Evolutionary conservation across 2,888 invertebrate species (phyloP).

Genomic region (Agelastica alni): DNA sequence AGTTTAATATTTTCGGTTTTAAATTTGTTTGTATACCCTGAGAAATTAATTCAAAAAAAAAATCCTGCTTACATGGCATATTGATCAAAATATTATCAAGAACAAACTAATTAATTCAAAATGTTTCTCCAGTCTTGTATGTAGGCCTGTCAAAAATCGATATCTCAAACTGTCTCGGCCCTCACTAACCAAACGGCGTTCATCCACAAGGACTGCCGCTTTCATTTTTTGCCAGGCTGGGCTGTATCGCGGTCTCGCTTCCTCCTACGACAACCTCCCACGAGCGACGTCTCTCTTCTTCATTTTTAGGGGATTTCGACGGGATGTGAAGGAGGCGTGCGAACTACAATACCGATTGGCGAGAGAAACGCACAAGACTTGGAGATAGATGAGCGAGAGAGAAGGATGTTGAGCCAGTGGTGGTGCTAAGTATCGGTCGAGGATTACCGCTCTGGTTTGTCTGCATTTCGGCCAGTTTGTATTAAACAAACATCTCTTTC

Average conservation of each 20-base stretch:
- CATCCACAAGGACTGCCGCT: slow-evolving; percentile 33
- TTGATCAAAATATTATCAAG: too few species aligned
- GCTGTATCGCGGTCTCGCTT: slow-evolving; percentile 32
- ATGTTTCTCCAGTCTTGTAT: not conserved
- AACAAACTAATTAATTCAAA: not conserved
- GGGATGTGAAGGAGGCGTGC: slow-evolving; percentile 12
- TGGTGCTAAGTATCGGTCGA: not conserved
- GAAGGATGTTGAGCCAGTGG: slow-evolving; percentile 1
- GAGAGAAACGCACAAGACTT: slow-evolving; percentile 19
- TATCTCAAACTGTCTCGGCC: not conserved
- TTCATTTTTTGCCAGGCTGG: slow-evolving; percentile 41
- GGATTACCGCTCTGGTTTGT: too few species aligned
- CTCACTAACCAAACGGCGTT: slow-evolving; percentile 10
- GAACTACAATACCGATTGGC: slow-evolving; percentile 25
- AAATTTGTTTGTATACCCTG: too few species aligned
- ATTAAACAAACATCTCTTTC: too few species aligned
- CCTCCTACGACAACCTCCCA: slow-evolving; percentile 4
- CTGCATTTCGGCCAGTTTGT: too few species aligned
- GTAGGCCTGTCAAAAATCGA: slow-evolving; percentile 9
- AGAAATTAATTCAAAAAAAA: too few species aligned
- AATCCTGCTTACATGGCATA: too few species aligned
- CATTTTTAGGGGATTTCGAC: slow-evolving; percentile 22
- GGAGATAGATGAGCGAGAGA: not conserved
- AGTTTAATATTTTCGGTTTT: too few species aligned
- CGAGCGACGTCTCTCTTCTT: slow-evolving; percentile 21